Percentiles rank a stretch among this genome's conserved stretches.
These are phyloP conservation scores for Leptobrachium ailaonicum DNA, from an alignment of 2,113 vertebrate genomes.

Conservation along the genomic window DNA sequence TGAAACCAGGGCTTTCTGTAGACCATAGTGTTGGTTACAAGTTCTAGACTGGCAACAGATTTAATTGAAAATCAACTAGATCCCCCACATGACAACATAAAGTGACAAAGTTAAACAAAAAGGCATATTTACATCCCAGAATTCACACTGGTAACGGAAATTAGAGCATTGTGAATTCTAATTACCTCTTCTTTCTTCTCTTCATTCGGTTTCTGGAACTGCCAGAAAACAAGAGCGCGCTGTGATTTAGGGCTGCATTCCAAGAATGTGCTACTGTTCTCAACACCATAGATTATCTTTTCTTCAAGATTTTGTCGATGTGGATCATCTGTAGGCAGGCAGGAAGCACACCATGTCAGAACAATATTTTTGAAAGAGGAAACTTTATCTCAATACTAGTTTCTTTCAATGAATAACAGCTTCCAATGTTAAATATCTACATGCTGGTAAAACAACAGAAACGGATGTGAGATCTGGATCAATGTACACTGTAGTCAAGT, in stretches of 20 bases:
- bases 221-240: constrained; percentile 87
- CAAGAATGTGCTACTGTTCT: constrained; percentile 96
- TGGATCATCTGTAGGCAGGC: constrained; percentile 75
- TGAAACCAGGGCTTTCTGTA: too few relatives aligned
- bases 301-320: constrained; percentile 76
- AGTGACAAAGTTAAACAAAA: too few relatives aligned
- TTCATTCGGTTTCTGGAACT: constrained; percentile 84
- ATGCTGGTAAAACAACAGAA: background rate
- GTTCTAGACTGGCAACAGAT: too few relatives aligned
- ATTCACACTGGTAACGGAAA: too few relatives aligned
- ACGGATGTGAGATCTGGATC: too few relatives aligned
- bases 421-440: constrained; percentile 25
- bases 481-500: too few relatives aligned
- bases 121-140: too few relatives aligned
- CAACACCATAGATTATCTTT: constrained; percentile 92
- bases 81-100: too few relatives aligned
- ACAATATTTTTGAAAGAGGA: constrained; percentile 23
- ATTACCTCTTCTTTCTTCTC: constrained; percentile 90
- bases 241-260: constrained; percentile 96
- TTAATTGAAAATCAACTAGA: too few relatives aligned
- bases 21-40: too few relatives aligned
- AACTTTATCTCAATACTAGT: constrained; percentile 21
- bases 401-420: constrained; percentile 28
- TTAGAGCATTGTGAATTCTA: background rate
- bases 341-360: constrained; percentile 30